A percentile compares a stretch with the other conserved stretches of the same genome.
Conservation (phyloP, 2,113 vertebrate genomes). For the Carassius auratus region DNA sequence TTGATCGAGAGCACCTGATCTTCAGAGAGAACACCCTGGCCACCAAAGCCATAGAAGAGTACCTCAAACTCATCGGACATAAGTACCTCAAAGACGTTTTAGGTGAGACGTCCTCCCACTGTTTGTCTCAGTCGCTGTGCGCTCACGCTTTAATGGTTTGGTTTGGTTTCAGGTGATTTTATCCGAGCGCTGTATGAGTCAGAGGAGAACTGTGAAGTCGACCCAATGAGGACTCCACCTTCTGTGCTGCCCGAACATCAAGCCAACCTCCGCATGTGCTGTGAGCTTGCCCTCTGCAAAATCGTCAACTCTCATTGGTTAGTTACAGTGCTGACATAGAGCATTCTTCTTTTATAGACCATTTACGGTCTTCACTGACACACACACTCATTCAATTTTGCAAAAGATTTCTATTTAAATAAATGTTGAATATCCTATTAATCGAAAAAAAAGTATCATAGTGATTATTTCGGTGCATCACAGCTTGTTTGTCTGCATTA, state of each 20-base stretch:
- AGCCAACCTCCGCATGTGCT: conserved; percentile 98
- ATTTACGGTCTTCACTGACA: too few species aligned
- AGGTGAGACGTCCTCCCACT: conserved; percentile 68
- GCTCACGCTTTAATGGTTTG: conserved; percentile 27
- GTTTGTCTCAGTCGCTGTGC: conserved; percentile 12
- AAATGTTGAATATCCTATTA: too few species aligned
- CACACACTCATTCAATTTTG: too few species aligned
- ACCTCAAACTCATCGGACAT: conserved; percentile 99
- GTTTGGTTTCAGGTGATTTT: conserved; percentile 85
- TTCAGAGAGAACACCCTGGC: conserved; percentile 99
- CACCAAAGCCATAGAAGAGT: conserved; percentile 99
- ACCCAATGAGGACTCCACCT: conserved; percentile 93
- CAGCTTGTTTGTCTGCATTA: neutral
- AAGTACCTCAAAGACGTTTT: conserved; percentile 99
- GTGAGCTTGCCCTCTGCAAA: conserved; percentile 97
- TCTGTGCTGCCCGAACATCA: conserved; percentile 92
- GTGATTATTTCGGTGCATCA: too few species aligned
- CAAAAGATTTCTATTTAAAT: too few species aligned
- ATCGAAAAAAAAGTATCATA: too few species aligned
- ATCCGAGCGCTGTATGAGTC: conserved; percentile 97
- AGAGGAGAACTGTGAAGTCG: conserved; percentile 98
- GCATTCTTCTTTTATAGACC: too few species aligned
- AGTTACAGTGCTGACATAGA: conserved; percentile 58
- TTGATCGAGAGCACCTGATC: conserved; percentile 96
- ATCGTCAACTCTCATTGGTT: conserved; percentile 97